These are phyloP conservation scores for Crotophaga sulcirostris DNA, from an alignment of 2,113 vertebrate species.

Conservation along the genomic window DNA sequence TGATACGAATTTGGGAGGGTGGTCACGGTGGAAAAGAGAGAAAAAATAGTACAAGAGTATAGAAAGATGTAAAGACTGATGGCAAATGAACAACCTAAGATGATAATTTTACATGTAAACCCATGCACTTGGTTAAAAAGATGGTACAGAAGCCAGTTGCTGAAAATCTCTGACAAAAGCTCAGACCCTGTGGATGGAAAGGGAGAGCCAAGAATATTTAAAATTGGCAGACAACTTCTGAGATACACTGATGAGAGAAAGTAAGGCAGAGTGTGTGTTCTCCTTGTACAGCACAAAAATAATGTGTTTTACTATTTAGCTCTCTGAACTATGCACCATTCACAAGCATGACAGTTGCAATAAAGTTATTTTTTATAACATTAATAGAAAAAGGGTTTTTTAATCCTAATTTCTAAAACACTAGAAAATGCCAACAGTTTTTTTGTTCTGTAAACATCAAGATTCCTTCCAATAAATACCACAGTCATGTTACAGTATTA, in stretches of 20 bases:
- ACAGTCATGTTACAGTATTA: background rate
- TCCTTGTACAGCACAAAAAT: background rate
- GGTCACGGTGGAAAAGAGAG: background rate
- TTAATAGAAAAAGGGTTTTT: background rate
- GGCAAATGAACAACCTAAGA: background rate
- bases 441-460: background rate
- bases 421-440: background rate
- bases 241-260: background rate
- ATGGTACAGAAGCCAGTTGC: background rate
- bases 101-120: background rate
- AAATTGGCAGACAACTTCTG: background rate
- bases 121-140: background rate
- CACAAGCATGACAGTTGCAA: background rate
- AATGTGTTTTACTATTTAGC: background rate
- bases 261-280: background rate
- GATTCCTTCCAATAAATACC: background rate
- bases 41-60: background rate
- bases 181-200: background rate
- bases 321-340: background rate
- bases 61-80: background rate
- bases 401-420: background rate
- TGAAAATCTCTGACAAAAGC: background rate
- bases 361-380: background rate
- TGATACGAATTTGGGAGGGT: background rate
- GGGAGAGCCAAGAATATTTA: background rate